These are phyloP conservation scores for Meda fulgida DNA, from an alignment of 2,797 vertebrate genomes.

Conservation along the genomic window DNA sequence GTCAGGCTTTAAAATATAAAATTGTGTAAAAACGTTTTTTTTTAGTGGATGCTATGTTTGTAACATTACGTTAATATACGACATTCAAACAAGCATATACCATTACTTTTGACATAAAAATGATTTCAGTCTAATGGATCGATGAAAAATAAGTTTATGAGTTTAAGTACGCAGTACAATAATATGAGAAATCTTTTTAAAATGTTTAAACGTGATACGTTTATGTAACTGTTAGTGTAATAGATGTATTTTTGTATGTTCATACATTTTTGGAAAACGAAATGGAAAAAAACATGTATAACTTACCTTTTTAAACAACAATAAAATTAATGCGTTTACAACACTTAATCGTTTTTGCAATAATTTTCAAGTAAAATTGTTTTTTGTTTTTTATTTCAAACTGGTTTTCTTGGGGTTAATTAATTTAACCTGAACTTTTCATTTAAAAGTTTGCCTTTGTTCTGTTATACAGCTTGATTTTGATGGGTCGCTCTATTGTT, in stretches of 20 bases:
- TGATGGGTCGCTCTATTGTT: background rate
- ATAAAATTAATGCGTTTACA: background rate
- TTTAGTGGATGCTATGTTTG: background rate
- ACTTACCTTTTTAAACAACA: background rate
- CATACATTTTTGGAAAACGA: background rate
- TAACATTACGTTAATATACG: background rate
- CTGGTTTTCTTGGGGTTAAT: background rate
- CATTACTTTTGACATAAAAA: background rate
- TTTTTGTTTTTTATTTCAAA: background rate
- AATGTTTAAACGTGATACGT: background rate
- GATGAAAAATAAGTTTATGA: background rate
- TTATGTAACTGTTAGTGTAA: no score
- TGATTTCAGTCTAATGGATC: background rate
- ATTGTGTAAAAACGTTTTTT: background rate
- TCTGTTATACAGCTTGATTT: background rate
- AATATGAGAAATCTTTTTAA: background rate
- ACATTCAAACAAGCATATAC: background rate
- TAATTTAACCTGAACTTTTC: background rate
- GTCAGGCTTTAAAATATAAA: background rate
- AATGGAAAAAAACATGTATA: background rate
- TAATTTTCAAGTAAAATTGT: no score
- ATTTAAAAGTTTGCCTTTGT: background rate
- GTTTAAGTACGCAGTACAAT: background rate
- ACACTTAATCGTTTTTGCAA: background rate
- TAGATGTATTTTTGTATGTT: background rate